Conservation (phyloP, 2,888 invertebrate species). For the Argyra leucocephala region DNA sequence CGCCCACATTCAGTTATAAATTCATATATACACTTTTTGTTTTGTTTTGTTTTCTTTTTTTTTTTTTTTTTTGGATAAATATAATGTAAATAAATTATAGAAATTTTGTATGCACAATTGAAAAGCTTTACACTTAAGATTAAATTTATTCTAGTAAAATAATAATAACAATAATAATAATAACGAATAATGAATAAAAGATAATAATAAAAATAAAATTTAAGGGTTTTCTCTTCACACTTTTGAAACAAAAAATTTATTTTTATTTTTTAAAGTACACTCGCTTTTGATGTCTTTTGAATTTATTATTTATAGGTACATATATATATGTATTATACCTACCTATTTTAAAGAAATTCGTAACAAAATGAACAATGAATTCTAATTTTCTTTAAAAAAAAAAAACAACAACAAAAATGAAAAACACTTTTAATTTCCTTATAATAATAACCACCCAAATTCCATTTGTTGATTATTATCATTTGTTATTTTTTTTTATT, state of each 20-base stretch:
- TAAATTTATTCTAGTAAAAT: neutral
- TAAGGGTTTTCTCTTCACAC: neutral
- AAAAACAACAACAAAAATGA: neutral
- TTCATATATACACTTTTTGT: too few relatives aligned
- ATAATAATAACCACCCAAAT: neutral
- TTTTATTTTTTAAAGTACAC: neutral
- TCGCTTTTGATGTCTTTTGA: constrained; percentile 1
- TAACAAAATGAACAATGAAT: neutral
- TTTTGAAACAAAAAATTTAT: too few relatives aligned
- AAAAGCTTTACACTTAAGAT: constrained; percentile 3
- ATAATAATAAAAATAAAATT: neutral
- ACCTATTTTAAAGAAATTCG: neutral
- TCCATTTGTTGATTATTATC: constrained; percentile 1
- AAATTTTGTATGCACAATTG: constrained; percentile 6
- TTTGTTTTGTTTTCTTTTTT: too few relatives aligned
- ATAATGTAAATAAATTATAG: neutral
- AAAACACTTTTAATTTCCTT: neutral
- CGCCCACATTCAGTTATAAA: neutral
- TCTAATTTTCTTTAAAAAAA: neutral
- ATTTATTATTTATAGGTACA: neutral
- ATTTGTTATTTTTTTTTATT: too few relatives aligned
- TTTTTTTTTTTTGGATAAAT: too few relatives aligned
- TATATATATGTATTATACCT: too few relatives aligned
- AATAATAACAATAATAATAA: neutral
- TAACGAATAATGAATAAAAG: neutral